Percentiles rank a stretch among this genome's conserved stretches.
phyloP scores from a whole-genome alignment of 2,797 vertebrate species.

The Crypturellus tataupa region DNA sequence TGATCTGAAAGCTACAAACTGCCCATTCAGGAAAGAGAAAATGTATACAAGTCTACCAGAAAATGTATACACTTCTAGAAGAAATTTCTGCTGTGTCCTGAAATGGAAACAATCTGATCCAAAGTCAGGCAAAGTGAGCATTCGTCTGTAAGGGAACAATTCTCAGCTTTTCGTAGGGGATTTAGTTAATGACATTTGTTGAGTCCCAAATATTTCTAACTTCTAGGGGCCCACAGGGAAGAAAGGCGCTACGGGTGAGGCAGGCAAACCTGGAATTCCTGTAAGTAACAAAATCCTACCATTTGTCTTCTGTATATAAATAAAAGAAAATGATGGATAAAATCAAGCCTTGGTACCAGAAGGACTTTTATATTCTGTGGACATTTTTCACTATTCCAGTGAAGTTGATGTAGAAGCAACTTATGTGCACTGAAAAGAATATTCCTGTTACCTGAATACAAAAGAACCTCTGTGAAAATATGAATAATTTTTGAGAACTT shows the following conservation, averaged over 20 bases:
- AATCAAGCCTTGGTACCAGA: not conserved
- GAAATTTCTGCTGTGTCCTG: not conserved
- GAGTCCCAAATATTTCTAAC: conserved; percentile 69
- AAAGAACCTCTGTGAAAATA: not conserved
- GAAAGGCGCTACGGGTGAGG: conserved; percentile 88
- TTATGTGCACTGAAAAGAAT: not conserved
- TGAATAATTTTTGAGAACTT: not conserved
- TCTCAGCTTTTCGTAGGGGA: not conserved
- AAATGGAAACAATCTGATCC: not conserved
- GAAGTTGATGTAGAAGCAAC: not conserved
- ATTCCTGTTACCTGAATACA: not conserved
- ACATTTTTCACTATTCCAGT: not conserved
- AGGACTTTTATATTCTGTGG: not conserved
- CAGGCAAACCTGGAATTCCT: conserved; percentile 86
- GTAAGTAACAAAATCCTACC: conserved; percentile 84
- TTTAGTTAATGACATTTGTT: not conserved
- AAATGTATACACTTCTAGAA: not conserved
- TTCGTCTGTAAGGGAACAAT: conserved; percentile 29
- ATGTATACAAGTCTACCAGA: not conserved
- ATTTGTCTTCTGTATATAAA: conserved; percentile 45
- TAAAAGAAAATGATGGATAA: not conserved
- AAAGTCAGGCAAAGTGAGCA: conserved; percentile 6
- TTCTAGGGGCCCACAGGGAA: conserved; percentile 89
- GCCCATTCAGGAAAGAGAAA: not conserved
- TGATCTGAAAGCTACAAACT: not conserved